Conservation (phyloP, 2,888 invertebrate genomes). For the Drosophila affinis region DNA sequence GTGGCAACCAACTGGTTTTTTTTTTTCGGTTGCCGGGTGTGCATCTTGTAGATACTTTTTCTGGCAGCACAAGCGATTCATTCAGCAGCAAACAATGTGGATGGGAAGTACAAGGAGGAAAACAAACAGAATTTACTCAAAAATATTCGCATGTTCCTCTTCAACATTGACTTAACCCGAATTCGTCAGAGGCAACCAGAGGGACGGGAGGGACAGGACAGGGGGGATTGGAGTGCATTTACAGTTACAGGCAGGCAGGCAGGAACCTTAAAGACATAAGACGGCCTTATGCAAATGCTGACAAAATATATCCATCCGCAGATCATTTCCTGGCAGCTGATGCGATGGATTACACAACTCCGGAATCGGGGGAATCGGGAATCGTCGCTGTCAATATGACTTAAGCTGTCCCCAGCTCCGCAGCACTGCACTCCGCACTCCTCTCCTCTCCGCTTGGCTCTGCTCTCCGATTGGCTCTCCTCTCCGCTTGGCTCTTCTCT, state of each 20-base stretch:
- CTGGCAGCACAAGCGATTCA: constrained; percentile 34
- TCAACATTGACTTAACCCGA: constrained; percentile 48
- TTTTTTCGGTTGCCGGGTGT: constrained; percentile 26
- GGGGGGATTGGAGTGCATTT: constrained; percentile 29
- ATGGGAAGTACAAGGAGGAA: constrained; percentile 29
- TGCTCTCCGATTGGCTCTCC: background rate
- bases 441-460: background rate
- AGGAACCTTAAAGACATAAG: constrained; percentile 66
- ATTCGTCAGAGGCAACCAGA: background rate
- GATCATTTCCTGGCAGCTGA: constrained; percentile 22
- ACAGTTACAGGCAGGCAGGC: constrained; percentile 20
- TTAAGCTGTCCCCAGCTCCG: constrained; percentile 13
- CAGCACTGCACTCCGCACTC: background rate
- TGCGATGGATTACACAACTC: constrained; percentile 51
- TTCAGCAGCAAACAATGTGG: constrained; percentile 2
- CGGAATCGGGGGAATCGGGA: background rate
- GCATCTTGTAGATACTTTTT: constrained; percentile 54
- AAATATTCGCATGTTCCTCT: constrained; percentile 26
- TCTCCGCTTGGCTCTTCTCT: background rate
- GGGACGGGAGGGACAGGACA: too few relatives aligned
- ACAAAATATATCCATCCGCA: constrained; percentile 65
- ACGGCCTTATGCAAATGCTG: constrained; percentile 70
- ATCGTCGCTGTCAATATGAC: constrained; percentile 44
- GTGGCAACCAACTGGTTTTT: constrained; percentile 29
- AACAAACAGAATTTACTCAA: constrained; percentile 51